phyloP scores from a whole-genome alignment of 2,888 invertebrate genomes.

The Ceraclea dissimilis region DNA sequence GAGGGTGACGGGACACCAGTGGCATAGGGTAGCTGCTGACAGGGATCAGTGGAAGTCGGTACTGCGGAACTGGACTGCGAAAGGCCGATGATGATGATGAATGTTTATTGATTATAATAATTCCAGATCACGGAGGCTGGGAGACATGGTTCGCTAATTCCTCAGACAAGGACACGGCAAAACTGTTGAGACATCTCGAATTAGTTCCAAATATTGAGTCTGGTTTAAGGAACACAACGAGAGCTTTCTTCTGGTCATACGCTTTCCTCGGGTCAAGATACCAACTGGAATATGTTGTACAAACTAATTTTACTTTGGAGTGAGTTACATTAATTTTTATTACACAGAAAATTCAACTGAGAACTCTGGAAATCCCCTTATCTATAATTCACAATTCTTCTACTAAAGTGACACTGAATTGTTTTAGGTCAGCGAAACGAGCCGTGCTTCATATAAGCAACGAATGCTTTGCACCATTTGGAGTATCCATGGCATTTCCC shows the following conservation, averaged over 20 bases:
- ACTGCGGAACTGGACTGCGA: too few relatives aligned
- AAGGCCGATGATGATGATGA: too few relatives aligned
- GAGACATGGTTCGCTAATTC: constrained; percentile 65
- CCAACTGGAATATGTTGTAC: constrained; percentile 64
- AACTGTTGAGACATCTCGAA: constrained; percentile 59
- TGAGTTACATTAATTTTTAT: constrained; percentile 30
- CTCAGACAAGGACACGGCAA: constrained; percentile 53
- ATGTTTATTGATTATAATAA: too few relatives aligned
- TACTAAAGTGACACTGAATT: neutral
- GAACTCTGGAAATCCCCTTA: too few relatives aligned
- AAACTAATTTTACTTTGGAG: constrained; percentile 61
- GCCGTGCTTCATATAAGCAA: constrained; percentile 63
- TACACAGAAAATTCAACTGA: too few relatives aligned
- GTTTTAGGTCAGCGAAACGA: constrained; percentile 45
- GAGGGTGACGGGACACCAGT: too few relatives aligned
- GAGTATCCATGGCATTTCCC: constrained; percentile 58
- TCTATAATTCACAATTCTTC: neutral
- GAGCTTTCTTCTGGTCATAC: constrained; percentile 70
- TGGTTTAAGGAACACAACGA: constrained; percentile 66
- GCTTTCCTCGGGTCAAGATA: constrained; percentile 67
- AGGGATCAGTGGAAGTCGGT: too few relatives aligned
- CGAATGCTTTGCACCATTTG: constrained; percentile 68
- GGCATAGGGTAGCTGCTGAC: too few relatives aligned
- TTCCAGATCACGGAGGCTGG: constrained; percentile 67
- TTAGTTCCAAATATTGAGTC: constrained; percentile 57